Evolutionary conservation across 1,140 invertebrate species (phyloP).

Genomic region (Drosophila pandora): DNA sequence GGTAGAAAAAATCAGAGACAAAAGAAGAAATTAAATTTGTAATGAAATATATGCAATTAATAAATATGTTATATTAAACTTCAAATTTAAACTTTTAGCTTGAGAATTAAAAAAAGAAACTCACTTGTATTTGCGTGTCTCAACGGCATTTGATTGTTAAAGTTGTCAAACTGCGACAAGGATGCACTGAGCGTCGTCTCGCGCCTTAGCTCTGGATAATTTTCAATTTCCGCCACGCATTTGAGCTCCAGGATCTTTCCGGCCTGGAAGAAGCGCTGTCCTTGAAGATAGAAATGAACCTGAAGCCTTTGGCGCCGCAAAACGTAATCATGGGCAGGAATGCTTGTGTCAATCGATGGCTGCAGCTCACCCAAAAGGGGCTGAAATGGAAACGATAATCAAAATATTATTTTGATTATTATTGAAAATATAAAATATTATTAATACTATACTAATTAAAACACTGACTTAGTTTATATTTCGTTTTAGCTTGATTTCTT

Average conservation of each 20-base stretch:
- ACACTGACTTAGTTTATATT: not conserved
- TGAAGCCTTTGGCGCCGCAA: constrained; percentile 72
- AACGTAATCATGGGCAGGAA: constrained; percentile 78
- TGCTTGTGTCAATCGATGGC: constrained; percentile 73
- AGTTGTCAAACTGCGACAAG: constrained; percentile 73
- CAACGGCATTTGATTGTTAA: constrained; percentile 81
- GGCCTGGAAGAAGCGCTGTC: constrained; percentile 70
- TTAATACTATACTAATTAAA: not conserved
- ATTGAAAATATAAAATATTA: too few species aligned
- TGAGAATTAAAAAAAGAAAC: constrained; percentile 1
- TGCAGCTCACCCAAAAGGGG: constrained; percentile 72
- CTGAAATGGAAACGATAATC: constrained; percentile 28
- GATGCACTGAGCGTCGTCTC: constrained; percentile 68
- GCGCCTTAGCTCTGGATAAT: constrained; percentile 75
- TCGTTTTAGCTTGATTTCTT: not conserved
- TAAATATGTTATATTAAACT: not conserved
- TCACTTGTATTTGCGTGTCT: constrained; percentile 67
- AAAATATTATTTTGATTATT: too few species aligned
- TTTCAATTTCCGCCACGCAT: constrained; percentile 82
- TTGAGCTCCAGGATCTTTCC: constrained; percentile 74
- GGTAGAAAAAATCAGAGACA: constrained; percentile 12
- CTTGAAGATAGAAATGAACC: constrained; percentile 78
- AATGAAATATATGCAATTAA: constrained; percentile 1
- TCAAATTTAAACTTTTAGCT: not conserved
- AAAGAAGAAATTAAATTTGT: not conserved